These are phyloP conservation scores for Polyploca ridens DNA, from an alignment of 2,888 invertebrate genomes.

Conservation along the genomic window DNA sequence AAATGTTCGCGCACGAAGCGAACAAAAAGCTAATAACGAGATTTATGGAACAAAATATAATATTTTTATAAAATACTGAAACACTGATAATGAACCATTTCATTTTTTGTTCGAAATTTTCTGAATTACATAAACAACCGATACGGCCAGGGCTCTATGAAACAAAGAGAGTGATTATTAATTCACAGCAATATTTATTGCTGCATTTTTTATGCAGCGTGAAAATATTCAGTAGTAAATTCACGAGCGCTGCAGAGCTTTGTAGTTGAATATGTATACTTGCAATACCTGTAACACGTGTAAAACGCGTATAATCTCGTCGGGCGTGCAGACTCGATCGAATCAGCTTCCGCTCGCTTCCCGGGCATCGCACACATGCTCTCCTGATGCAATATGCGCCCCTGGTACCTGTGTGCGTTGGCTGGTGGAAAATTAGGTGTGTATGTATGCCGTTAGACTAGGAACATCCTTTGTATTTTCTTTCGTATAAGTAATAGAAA, in stretches of 20 bases:
- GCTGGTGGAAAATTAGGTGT: constrained; percentile 5
- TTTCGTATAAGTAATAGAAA: background rate
- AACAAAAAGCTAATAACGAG: background rate
- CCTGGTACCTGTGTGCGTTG: constrained; percentile 30
- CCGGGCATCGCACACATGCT: constrained; percentile 20
- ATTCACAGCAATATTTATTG: background rate
- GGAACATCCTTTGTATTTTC: background rate
- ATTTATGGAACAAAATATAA: background rate
- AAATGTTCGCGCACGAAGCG: background rate
- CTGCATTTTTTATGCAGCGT: background rate
- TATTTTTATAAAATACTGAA: background rate
- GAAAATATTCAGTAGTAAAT: background rate
- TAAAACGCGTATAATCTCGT: constrained; percentile 10
- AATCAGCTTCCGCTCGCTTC: constrained; percentile 35
- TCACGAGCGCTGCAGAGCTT: background rate
- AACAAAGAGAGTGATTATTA: background rate
- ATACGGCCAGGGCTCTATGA: background rate
- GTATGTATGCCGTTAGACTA: background rate
- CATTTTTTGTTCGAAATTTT: background rate
- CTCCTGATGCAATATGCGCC: constrained; percentile 20
- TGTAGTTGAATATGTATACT: background rate
- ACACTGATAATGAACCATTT: background rate
- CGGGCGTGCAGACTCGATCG: constrained; percentile 44
- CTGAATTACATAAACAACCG: background rate
- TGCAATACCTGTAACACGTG: constrained; percentile 7